Conservation (phyloP, 2,113 vertebrate genomes). For the Notothenia coriiceps region DNA sequence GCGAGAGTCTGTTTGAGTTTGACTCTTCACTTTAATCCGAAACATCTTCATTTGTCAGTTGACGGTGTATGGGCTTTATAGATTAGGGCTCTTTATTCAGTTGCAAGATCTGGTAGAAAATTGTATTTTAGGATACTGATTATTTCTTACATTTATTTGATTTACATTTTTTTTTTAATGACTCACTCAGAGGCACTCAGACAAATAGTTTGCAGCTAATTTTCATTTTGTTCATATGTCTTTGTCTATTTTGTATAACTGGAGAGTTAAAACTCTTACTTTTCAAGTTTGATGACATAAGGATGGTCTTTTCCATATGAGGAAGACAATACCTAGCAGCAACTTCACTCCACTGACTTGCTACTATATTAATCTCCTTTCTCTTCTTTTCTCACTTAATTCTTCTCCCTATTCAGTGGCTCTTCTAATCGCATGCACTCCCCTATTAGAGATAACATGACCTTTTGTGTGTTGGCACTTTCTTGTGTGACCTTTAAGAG, state of each 20-base stretch:
- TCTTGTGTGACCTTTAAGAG: conserved; percentile 77
- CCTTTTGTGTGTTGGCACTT: conserved; percentile 82
- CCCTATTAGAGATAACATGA: conserved; percentile 77
- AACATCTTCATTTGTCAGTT: conserved; percentile 2
- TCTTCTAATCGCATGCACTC: conserved; percentile 71
- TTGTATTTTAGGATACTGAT: neutral
- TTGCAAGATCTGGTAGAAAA: neutral
- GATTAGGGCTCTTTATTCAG: neutral
- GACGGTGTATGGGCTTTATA: neutral
- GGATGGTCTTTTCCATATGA: conserved; percentile 17
- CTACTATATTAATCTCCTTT: conserved; percentile 43
- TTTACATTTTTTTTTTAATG: neutral
- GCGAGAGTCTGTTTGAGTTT: conserved; percentile 18
- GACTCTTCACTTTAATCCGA: conserved; percentile 16
- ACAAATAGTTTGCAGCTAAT: too few species aligned
- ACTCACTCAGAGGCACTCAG: too few species aligned
- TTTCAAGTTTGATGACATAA: neutral
- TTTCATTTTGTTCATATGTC: too few species aligned
- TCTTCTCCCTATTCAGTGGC: conserved; percentile 32
- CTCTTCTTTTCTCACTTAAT: conserved; percentile 33
- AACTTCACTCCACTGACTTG: conserved; percentile 25
- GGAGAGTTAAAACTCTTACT: neutral
- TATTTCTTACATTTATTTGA: neutral
- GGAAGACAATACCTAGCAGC: conserved; percentile 9
- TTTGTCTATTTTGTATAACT: too few species aligned